Evolutionary conservation across 2,888 invertebrate genomes (phyloP).

Genomic region (Tetramorium bicarinatum): DNA sequence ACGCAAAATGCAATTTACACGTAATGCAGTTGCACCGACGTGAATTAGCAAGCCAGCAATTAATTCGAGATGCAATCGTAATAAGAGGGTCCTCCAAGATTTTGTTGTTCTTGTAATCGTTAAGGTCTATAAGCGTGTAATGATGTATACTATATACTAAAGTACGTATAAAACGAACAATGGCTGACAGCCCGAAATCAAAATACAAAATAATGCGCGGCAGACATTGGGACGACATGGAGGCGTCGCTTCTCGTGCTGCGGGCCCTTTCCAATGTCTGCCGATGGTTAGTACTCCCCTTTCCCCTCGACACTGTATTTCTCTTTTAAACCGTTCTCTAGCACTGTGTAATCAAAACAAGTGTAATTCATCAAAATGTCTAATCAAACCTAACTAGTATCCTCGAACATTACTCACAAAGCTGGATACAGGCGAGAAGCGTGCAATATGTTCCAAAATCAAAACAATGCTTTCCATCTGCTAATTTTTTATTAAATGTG

Average conservation of each 20-base stretch:
- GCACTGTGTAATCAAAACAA: slow-evolving; percentile 48
- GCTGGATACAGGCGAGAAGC: slow-evolving; percentile 72
- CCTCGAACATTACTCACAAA: slow-evolving; percentile 41
- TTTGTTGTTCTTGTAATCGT: slow-evolving; percentile 53
- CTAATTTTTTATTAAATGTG: neutral
- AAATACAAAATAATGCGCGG: slow-evolving; percentile 77
- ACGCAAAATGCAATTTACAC: slow-evolving; percentile 30
- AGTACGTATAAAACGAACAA: slow-evolving; percentile 67
- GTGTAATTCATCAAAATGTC: slow-evolving; percentile 57
- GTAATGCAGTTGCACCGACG: slow-evolving; percentile 16
- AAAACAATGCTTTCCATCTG: slow-evolving; percentile 9
- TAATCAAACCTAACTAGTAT: slow-evolving; percentile 52
- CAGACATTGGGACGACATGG: slow-evolving; percentile 66
- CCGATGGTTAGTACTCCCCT: slow-evolving; percentile 72
- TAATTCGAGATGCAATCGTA: slow-evolving; percentile 35
- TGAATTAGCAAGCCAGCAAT: slow-evolving; percentile 28
- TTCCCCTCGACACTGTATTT: slow-evolving; percentile 40
- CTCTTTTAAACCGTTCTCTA: slow-evolving; percentile 31
- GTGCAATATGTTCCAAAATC: slow-evolving; percentile 23
- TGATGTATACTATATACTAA: slow-evolving; percentile 52
- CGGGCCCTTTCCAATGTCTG: slow-evolving; percentile 77
- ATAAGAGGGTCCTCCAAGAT: slow-evolving; percentile 49
- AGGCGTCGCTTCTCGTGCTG: slow-evolving; percentile 47
- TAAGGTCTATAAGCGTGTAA: slow-evolving; percentile 66
- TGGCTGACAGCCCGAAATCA: slow-evolving; percentile 83